These are phyloP conservation scores for Drosophila virilis DNA, from an alignment of 1,140 invertebrate genomes.

Conservation along the genomic window DNA sequence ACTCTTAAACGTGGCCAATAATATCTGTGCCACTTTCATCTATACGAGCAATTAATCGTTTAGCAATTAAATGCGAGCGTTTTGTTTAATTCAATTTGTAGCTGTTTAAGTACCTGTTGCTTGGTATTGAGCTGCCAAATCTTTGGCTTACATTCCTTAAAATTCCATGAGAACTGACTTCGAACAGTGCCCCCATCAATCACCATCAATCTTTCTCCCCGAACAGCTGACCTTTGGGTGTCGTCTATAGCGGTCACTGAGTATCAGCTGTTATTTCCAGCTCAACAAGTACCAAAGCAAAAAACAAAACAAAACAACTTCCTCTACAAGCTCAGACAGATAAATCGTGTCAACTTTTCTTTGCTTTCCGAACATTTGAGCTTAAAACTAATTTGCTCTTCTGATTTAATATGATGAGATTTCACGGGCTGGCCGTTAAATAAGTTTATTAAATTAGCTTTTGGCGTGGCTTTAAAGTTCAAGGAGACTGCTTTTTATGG, in stretches of 20 bases:
- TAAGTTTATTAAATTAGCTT: conserved; percentile 23
- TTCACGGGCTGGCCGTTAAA: conserved; percentile 20
- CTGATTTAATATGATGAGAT: conserved; percentile 29
- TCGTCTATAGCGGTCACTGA: not conserved
- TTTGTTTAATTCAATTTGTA: conserved; percentile 5
- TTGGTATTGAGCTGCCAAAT: conserved; percentile 26
- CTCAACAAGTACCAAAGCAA: not conserved
- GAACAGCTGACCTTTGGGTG: conserved; percentile 26
- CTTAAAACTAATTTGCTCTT: conserved; percentile 4
- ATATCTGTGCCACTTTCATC: not conserved
- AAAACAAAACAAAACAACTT: not conserved
- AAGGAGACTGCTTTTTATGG: conserved; percentile 55
- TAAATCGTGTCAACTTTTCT: conserved; percentile 6
- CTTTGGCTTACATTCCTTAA: conserved; percentile 12
- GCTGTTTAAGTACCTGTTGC: conserved; percentile 21
- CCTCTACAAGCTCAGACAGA: conserved; percentile 4
- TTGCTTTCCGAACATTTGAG: not conserved
- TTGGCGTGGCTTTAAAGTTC: conserved; percentile 66
- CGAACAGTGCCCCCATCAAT: not conserved
- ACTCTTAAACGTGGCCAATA: not conserved
- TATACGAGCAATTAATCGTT: conserved; percentile 11
- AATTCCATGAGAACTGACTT: conserved; percentile 23
- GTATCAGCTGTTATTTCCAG: conserved; percentile 6
- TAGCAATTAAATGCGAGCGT: conserved; percentile 8
- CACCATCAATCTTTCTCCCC: conserved; percentile 23